phyloP scores from a whole-genome alignment of 2,888 invertebrate genomes.

The Drosophila quinaria region DNA sequence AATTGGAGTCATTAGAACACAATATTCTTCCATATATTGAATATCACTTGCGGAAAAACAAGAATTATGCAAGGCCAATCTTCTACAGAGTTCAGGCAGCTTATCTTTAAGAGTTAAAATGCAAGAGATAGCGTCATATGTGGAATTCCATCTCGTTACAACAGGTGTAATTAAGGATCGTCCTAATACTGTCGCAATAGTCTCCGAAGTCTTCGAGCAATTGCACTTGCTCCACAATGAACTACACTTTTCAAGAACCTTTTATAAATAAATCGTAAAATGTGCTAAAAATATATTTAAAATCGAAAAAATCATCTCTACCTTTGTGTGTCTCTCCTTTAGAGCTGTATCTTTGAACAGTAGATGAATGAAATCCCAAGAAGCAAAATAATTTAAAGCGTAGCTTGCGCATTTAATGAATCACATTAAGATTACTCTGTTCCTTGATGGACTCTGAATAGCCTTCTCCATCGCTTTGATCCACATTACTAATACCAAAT shows the following conservation, averaged over 20 bases:
- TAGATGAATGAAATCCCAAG: conserved; percentile 37
- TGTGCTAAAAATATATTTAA: no score
- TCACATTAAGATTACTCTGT: not conserved
- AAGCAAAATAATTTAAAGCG: conserved; percentile 28
- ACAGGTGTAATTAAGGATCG: conserved; percentile 13
- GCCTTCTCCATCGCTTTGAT: not conserved
- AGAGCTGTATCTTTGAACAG: conserved; percentile 16
- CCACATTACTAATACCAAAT: conserved; percentile 29
- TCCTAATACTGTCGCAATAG: conserved; percentile 15
- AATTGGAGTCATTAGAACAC: conserved; percentile 43
- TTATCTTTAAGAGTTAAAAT: conserved; percentile 41
- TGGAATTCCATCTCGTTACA: conserved; percentile 38
- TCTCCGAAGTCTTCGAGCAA: conserved; percentile 2
- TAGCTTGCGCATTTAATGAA: conserved; percentile 37
- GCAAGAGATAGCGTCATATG: conserved; percentile 43
- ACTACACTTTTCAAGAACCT: conserved; percentile 47
- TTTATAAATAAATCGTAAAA: not conserved
- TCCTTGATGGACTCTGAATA: not conserved
- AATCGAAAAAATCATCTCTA: not conserved
- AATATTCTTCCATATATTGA: conserved; percentile 49
- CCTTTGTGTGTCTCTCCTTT: conserved; percentile 38
- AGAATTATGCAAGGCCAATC: conserved; percentile 34
- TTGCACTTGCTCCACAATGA: conserved; percentile 42
- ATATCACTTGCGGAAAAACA: conserved; percentile 44
- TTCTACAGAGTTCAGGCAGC: conserved; percentile 35